Evolutionary conservation across 1,140 invertebrate genomes (phyloP).

Genomic region (Meteorus sp.): DNA sequence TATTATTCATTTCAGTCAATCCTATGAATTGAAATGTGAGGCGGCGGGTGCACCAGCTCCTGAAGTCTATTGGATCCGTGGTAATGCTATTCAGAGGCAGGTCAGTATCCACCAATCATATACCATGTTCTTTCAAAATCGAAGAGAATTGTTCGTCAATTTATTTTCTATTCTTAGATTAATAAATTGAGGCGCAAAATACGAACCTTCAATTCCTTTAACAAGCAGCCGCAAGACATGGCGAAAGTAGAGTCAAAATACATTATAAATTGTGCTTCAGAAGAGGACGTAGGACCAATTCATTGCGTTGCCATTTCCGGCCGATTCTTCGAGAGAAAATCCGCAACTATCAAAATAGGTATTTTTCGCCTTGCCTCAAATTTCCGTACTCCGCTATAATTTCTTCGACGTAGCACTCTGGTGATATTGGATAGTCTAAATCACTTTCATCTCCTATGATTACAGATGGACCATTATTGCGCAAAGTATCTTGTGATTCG

Average conservation of each 20-base stretch:
- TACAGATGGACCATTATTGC: not conserved
- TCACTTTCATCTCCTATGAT: no score
- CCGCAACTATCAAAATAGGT: conserved; percentile 8
- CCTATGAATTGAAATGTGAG: conserved; percentile 13
- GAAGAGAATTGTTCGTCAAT: no score
- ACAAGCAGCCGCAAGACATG: not conserved
- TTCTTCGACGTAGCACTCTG: no score
- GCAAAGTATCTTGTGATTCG: not conserved
- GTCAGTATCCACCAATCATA: conserved; percentile 10
- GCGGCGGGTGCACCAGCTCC: conserved; percentile 13
- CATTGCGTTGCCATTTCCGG: conserved; percentile 16
- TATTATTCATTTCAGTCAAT: not conserved
- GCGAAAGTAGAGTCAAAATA: conserved; percentile 17
- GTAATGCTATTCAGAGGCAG: not conserved
- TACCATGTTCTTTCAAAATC: no score
- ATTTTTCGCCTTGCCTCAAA: no score
- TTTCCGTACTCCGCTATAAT: no score
- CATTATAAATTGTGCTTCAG: conserved; percentile 19
- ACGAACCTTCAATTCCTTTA: not conserved
- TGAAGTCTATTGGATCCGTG: conserved; percentile 15
- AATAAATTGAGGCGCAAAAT: conserved; percentile 8
- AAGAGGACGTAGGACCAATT: conserved; percentile 15
- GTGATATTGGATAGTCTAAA: no score
- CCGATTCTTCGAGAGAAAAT: not conserved
- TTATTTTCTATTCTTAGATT: not conserved